Evolutionary conservation across 2,113 vertebrate species (phyloP), one percentile per base, ranked within the genome.

Genomic region (Pleuronectes platessa): DNA sequence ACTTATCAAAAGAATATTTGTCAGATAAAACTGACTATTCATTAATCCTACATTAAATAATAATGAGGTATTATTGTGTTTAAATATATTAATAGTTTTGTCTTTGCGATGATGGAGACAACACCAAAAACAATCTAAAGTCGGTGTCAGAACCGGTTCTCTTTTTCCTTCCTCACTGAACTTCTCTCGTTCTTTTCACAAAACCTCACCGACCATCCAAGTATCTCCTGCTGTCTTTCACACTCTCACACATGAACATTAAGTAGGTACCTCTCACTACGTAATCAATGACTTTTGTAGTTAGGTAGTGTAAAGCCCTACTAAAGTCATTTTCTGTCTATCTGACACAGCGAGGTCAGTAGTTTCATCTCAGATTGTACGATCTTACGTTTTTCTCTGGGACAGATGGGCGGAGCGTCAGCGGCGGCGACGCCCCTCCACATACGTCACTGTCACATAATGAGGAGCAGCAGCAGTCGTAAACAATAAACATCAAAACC

Each of bases 401-500:
- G 83, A 76, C 66, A 79, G 77, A 51, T 49, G 63, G 79, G 69
- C 20, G 63, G 77, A 40, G 66, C 45, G 0, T 69, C 11, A 2
- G 31, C 2, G 24, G 31, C 21, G 71, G 42, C 79, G 59, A 53
- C 26, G 35, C 37, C 23, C 42, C 51, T 12, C 58, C 37, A 54
- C 31, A 77, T 73, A 73, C 71, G 67, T 89, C 79, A 79, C 24
- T 69, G 79, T 88, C 82, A 86, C 54, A 66, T 62, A 31, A 61
- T 61, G 75, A 82, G 63, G 82, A 87, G 68, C 45, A 66, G 63
- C 61, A 69, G 40, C 40, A 13, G 71, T 35, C 75, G 68, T 68
- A 83, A 85, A 86, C 58, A 82, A 61, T 71, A 83, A 86, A 81
- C n/a, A 47, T 74, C 67, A 61, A 86, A 88, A 80, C 83, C 74